Percentiles rank a stretch among this genome's conserved stretches.
Evolutionary conservation across 2,113 vertebrate genomes (phyloP).

Genomic region (Hucho hucho): DNA sequence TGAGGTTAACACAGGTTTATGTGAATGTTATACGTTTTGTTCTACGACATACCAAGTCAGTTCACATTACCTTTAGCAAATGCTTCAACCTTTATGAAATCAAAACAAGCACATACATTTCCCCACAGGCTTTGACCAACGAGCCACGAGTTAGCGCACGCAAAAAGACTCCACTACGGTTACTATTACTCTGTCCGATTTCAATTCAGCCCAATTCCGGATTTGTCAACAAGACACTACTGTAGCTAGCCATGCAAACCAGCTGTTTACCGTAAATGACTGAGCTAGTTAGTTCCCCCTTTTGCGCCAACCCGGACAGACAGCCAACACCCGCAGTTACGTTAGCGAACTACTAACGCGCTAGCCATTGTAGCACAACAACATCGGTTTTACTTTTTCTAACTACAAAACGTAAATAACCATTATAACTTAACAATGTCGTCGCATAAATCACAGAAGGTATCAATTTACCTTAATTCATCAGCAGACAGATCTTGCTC

Average conservation of each 20-base stretch:
- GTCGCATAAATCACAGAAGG: too few species aligned
- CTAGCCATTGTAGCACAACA: not conserved
- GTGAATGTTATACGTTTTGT: too few species aligned
- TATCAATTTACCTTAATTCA: too few species aligned
- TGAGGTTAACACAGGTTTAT: too few species aligned
- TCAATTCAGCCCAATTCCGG: constrained; percentile 64
- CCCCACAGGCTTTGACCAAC: too few species aligned
- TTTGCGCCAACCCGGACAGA: not conserved
- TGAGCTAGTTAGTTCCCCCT: not conserved
- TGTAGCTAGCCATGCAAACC: not conserved
- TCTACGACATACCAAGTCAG: too few species aligned
- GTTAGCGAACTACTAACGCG: not conserved
- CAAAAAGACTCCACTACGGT: not conserved
- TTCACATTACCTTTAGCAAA: too few species aligned
- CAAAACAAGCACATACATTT: not conserved
- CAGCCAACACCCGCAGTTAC: not conserved
- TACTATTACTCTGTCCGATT: not conserved
- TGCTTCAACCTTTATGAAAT: too few species aligned
- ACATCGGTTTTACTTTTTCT: not conserved
- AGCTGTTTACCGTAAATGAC: not conserved
- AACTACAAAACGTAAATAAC: not conserved
- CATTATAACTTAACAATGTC: too few species aligned
- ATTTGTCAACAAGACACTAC: constrained; percentile 18
- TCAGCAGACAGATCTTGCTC: too few species aligned
- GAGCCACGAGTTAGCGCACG: not conserved